A percentile compares a stretch with the other conserved stretches of the same genome.
Conservation (phyloP, 2,797 vertebrate species). For the Chelmon rostratus region DNA sequence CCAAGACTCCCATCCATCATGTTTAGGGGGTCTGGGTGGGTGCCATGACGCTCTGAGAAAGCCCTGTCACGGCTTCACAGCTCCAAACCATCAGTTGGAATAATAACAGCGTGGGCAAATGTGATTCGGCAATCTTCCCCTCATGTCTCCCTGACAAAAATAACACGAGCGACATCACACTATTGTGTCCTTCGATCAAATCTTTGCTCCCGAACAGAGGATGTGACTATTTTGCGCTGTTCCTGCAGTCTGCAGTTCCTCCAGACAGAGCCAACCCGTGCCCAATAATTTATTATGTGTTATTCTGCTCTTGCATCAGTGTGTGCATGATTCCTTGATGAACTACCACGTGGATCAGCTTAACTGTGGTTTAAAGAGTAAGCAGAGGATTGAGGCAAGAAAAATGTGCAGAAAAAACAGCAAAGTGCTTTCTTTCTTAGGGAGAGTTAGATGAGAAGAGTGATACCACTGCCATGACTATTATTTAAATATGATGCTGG, state of each 20-base stretch:
- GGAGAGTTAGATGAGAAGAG: not conserved
- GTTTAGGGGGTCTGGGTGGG: conserved; percentile 62
- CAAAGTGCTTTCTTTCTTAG: not conserved
- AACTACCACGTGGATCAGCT: conserved; percentile 37
- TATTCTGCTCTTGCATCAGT: conserved; percentile 46
- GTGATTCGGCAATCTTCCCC: conserved; percentile 52
- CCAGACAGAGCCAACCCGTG: conserved; percentile 9
- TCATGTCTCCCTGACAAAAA: conserved; percentile 42
- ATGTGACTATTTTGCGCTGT: conserved; percentile 3
- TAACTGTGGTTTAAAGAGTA: conserved; percentile 26
- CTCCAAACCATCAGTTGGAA: conserved; percentile 49
- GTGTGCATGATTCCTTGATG: conserved; percentile 28
- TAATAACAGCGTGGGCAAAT: conserved; percentile 59
- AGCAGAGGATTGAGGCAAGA: not conserved
- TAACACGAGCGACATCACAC: conserved; percentile 33
- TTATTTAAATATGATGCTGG: not conserved
- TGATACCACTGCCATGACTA: not conserved
- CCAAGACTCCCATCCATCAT: conserved; percentile 69
- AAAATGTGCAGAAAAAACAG: too few relatives aligned
- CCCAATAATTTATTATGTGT: conserved; percentile 2
- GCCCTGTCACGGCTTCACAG: conserved; percentile 43
- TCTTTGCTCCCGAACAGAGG: conserved; percentile 3
- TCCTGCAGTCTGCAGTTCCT: conserved; percentile 15
- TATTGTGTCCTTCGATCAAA: conserved; percentile 41
- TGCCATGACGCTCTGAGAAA: conserved; percentile 51